These are phyloP conservation scores for Cephus pulcher DNA, from an alignment of 2,888 invertebrate species.

Conservation along the genomic window DNA sequence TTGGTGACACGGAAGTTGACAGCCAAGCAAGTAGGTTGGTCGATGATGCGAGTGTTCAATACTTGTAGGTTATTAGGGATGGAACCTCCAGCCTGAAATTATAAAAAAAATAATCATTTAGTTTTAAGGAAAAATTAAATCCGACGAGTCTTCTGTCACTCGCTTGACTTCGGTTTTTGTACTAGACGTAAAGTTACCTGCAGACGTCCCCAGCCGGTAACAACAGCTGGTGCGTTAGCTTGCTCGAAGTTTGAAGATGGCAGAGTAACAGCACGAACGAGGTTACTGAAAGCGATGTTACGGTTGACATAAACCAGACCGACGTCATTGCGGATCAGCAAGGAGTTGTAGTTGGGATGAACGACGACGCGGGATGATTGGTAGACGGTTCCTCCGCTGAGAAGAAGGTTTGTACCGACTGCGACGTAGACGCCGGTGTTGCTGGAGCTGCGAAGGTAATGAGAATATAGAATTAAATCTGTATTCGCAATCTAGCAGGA, in stretches of 20 bases:
- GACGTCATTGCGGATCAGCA: conserved; percentile 65
- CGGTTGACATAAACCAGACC: conserved; percentile 62
- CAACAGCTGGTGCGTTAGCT: conserved; percentile 40
- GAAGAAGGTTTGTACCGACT: conserved; percentile 68
- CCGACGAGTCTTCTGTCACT: neutral
- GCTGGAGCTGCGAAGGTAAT: neutral
- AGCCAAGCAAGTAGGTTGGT: neutral
- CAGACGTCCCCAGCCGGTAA: conserved; percentile 68
- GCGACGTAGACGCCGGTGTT: conserved; percentile 50
- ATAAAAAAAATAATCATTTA: neutral
- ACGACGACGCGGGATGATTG: conserved; percentile 59
- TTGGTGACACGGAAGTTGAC: conserved; percentile 7
- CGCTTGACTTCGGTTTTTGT: neutral
- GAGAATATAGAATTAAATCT: neutral
- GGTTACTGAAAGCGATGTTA: conserved; percentile 58
- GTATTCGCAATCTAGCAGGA: too few relatives aligned
- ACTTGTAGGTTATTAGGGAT: neutral
- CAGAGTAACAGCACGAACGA: conserved; percentile 62
- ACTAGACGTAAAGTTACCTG: neutral
- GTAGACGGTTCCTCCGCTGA: conserved; percentile 65
- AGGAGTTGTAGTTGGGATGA: conserved; percentile 65
- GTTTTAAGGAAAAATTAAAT: neutral
- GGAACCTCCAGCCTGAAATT: neutral
- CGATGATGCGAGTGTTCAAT: neutral
- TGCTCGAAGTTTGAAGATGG: conserved; percentile 60